These are phyloP conservation scores for honey bee (Apis mellifera) DNA, from an alignment of 1,140 invertebrate genomes.

Conservation along the genomic window DNA sequence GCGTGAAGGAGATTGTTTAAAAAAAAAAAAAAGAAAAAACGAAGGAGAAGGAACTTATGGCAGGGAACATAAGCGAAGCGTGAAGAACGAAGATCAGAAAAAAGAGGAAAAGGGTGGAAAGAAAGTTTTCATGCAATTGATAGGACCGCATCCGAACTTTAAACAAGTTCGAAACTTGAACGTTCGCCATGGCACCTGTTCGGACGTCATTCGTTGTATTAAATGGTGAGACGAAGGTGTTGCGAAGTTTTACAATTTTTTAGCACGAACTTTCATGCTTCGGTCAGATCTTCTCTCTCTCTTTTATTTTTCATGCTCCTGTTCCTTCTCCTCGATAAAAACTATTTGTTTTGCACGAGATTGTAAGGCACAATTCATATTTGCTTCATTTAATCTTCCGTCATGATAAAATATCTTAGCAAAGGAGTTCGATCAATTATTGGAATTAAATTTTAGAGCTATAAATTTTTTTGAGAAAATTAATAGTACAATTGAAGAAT, in stretches of 20 bases:
- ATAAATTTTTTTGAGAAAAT: too few species aligned
- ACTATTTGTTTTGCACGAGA: not conserved
- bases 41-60: not conserved
- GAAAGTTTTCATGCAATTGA: slow-evolving; percentile 65
- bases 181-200: slow-evolving; percentile 47
- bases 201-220: slow-evolving; percentile 49
- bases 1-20: not conserved
- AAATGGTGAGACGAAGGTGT: slow-evolving; percentile 46
- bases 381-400: not conserved
- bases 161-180: slow-evolving; percentile 65
- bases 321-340: not conserved
- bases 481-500: too few species aligned
- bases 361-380: not conserved
- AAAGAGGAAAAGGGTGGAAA: not conserved
- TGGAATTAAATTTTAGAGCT: not conserved
- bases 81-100: slow-evolving; percentile 4
- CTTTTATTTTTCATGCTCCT: not conserved
- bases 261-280: not conserved
- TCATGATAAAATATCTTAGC: not conserved
- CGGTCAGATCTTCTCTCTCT: not conserved
- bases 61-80: not conserved
- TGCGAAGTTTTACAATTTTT: slow-evolving; percentile 58
- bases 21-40: not conserved
- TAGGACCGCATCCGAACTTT: slow-evolving; percentile 65
- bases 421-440: not conserved